Base-by-base conservation (phyloP, 64 coral and sea anemone species). In the Porites australiensis region DNA sequence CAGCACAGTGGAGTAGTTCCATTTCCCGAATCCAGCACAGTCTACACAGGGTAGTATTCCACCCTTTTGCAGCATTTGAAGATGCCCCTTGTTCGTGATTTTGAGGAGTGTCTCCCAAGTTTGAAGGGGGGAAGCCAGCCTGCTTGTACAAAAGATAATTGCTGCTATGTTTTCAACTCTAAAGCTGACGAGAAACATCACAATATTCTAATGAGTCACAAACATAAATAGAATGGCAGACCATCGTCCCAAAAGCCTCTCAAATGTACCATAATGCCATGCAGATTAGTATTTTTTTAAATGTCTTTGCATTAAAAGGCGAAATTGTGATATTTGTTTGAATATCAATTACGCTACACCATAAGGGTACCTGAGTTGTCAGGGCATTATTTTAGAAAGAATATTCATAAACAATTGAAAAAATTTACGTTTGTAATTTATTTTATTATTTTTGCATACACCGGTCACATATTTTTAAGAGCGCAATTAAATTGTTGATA, bases 181-280 rank as follows among this genome's bases (percentile, higher is more conserved):
- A 66, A 66, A 66, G 64, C 64, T 66, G 64, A 66, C 20, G 64
- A 66, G 20, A 66, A 66, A 67, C 64, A n/a, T n/a, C 64, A 67
- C 21, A 67, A n/a, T 67, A 67, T 67, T n/a, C 64, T 67, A n/a
- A 67, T 67, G 64, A 67, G 21, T 67, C 64, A 67, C 64, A 67
- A 16, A n/a, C 18, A n/a, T 19, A 67, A 67, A n/a, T 67, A 67
- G 8, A 67, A 19, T 2, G 64, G 2, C 21, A 67, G 64, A 67
- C 64, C 2, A 5, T 19, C 21, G 21, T 67, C 64, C 16, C 14
- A 2, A 67, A 67, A 0, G 19, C 64, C 64, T n/a, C 27, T 37
- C 27, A 37, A 37, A 37, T 37, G 27, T 67, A 67, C 64, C 16
- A 67, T n/a, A 22, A 19, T 5, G 64, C 0, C 19, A 67, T 19